Conservation (phyloP, 1,140 invertebrate genomes). For the Lineus longissimus region DNA sequence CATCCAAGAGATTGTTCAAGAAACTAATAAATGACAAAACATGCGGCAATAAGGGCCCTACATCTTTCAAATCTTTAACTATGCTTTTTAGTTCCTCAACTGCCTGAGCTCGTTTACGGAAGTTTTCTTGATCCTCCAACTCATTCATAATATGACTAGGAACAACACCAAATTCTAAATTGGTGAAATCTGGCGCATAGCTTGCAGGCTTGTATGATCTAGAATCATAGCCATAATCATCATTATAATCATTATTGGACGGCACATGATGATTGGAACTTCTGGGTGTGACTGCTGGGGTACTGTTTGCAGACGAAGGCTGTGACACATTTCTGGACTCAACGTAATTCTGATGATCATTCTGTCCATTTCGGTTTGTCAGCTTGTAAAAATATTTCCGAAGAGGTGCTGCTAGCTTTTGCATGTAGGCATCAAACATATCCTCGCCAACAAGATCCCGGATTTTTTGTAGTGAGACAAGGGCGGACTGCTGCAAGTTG, state of each 20-base stretch:
- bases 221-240: not conserved
- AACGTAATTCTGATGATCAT: not conserved
- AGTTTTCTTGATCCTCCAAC: constrained; percentile 50
- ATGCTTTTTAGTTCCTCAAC: constrained; percentile 48
- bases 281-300: not conserved
- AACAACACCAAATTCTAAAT: constrained; percentile 49
- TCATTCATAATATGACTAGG: constrained; percentile 49
- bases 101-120: constrained; percentile 45
- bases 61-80: constrained; percentile 31
- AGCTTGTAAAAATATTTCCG: constrained; percentile 42
- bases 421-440: constrained; percentile 43
- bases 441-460: constrained; percentile 40
- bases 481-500: constrained; percentile 38
- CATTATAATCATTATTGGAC: not conserved
- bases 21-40: constrained; percentile 64
- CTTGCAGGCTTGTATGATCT: constrained; percentile 9
- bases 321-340: not conserved
- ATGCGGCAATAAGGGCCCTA: constrained; percentile 58
- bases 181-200: constrained; percentile 31
- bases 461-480: constrained; percentile 46
- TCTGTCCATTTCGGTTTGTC: constrained; percentile 21
- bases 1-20: constrained; percentile 57
- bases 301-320: not conserved
- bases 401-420: constrained; percentile 39
- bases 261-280: constrained; percentile 1